phyloP scores from a whole-genome alignment of 2,888 invertebrate genomes.

The Sceliomorpha sp. region DNA sequence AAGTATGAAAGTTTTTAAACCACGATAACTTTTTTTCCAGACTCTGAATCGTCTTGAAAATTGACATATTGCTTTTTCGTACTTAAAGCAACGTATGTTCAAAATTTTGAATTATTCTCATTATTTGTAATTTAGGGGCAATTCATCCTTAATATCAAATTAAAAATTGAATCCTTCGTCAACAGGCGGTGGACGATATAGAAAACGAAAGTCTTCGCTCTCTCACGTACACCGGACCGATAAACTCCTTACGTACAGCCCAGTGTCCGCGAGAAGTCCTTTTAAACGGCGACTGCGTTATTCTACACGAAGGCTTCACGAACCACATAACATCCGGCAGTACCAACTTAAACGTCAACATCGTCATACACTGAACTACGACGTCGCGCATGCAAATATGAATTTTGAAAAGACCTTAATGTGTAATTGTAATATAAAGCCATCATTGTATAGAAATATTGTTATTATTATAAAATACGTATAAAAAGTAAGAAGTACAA shows the following conservation, averaged over 20 bases:
- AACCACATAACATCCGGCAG: conserved; percentile 68
- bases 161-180: neutral
- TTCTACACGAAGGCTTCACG: conserved; percentile 73
- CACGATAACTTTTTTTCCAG: no score
- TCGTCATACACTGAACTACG: conserved; percentile 67
- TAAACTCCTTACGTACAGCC: conserved; percentile 73
- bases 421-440: conserved; percentile 15
- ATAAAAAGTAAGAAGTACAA: conserved; percentile 64
- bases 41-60: no score
- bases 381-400: neutral
- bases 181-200: conserved; percentile 70
- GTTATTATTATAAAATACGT: conserved; percentile 66
- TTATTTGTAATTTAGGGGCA: no score
- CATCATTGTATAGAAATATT: conserved; percentile 61
- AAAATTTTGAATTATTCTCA: no score
- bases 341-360: conserved; percentile 71
- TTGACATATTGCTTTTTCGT: no score
- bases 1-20: no score
- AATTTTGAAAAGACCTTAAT: neutral
- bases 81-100: no score
- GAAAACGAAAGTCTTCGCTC: conserved; percentile 70
- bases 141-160: no score
- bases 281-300: conserved; percentile 71
- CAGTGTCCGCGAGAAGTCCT: conserved; percentile 73
- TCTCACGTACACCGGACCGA: conserved; percentile 74